Conservation (phyloP, 1,140 invertebrate genomes). For the Trachymyrmex cornetzi region DNA sequence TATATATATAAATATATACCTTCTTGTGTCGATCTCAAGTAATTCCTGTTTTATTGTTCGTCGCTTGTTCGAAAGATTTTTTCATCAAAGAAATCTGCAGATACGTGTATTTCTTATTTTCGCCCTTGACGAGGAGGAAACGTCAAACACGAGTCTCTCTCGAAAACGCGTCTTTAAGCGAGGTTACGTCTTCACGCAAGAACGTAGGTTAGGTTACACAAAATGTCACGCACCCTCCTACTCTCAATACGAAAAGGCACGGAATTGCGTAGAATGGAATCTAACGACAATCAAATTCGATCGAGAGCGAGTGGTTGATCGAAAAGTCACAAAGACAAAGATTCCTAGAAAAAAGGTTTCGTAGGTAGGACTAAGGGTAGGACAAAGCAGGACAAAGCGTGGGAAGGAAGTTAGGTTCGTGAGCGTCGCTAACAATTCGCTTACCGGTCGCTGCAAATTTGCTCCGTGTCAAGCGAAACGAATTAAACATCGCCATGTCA, state of each 20-base stretch:
- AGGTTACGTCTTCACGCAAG: neutral
- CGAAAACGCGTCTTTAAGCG: neutral
- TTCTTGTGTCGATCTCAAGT: neutral
- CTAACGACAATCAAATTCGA: neutral
- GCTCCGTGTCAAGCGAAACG: slow-evolving; percentile 53
- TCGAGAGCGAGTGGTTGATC: no score
- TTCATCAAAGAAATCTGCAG: neutral
- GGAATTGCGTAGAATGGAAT: neutral
- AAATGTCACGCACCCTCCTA: neutral
- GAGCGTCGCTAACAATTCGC: slow-evolving; percentile 44
- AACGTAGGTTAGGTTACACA: neutral
- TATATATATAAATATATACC: neutral
- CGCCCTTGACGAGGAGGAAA: neutral
- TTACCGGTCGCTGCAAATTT: slow-evolving; percentile 67
- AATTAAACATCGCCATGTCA: slow-evolving; percentile 69
- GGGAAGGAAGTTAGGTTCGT: no score
- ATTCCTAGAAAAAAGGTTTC: neutral
- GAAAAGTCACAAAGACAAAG: neutral
- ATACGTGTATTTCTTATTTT: neutral
- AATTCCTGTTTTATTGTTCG: neutral
- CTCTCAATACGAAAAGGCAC: neutral
- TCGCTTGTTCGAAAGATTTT: neutral
- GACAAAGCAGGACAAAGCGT: neutral
- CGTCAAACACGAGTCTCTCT: neutral
- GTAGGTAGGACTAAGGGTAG: neutral